Conservation (phyloP, 2,113 vertebrate genomes). For the Hemicordylus capensis region DNA sequence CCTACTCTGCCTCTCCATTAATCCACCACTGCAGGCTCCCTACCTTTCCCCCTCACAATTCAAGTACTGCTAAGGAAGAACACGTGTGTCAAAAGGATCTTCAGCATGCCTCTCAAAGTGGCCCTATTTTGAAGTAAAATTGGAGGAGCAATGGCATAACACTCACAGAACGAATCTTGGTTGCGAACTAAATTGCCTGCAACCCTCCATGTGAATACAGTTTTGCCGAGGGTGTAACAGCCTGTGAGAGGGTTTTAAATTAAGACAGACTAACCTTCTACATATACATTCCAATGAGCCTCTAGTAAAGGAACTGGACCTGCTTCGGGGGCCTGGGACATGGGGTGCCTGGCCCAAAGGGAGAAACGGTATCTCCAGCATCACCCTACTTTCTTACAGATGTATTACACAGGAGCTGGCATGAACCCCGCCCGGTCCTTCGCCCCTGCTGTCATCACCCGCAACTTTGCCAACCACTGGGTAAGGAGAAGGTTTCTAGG, state of each 20-base stretch:
- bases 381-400: constrained; percentile 73
- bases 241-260: not conserved
- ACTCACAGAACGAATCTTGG: not conserved
- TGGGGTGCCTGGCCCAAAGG: not conserved
- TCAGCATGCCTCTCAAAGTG: not conserved
- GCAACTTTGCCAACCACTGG: constrained; percentile 95
- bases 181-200: not conserved
- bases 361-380: not conserved
- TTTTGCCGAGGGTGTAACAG: not conserved
- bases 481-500: constrained; percentile 72
- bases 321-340: not conserved
- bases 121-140: not conserved
- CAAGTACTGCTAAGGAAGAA: not conserved
- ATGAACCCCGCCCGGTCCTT: constrained; percentile 96
- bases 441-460: constrained; percentile 90
- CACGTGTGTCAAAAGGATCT: not conserved
- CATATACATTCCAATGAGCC: not conserved
- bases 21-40: no score
- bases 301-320: not conserved
- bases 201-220: not conserved
- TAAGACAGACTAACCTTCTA: not conserved
- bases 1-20: no score
- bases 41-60: no score
- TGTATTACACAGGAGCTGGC: constrained; percentile 91
- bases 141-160: not conserved